Conservation (phyloP, 2,888 invertebrate genomes). For the Dasypolia templi region DNA sequence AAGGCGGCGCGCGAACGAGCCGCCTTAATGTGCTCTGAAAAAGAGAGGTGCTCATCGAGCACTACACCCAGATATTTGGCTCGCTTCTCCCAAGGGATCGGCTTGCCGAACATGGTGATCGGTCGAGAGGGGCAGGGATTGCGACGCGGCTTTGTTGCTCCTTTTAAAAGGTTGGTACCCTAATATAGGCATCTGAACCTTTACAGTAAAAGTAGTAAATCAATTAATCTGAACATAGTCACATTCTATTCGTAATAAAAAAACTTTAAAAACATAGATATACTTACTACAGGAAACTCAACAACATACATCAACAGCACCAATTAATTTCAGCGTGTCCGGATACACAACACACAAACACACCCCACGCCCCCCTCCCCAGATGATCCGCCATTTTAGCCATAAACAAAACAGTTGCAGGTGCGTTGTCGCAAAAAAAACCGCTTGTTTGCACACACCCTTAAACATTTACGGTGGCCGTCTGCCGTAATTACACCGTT, state of each 20-base stretch:
- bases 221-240: neutral
- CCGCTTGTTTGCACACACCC: conserved; percentile 48
- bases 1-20: too few species aligned
- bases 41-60: too few species aligned
- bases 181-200: neutral
- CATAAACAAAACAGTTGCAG: conserved; percentile 60
- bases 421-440: conserved; percentile 60
- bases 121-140: too few species aligned
- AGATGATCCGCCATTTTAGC: conserved; percentile 49
- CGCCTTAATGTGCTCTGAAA: too few species aligned
- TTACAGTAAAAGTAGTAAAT: neutral
- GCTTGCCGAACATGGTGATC: too few species aligned
- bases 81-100: too few species aligned
- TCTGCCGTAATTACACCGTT: conserved; percentile 79
- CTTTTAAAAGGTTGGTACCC: neutral
- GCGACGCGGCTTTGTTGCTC: too few species aligned
- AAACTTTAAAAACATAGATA: neutral
- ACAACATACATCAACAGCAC: conserved; percentile 23
- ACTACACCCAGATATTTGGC: too few species aligned
- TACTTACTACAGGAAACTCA: neutral
- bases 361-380: neutral
- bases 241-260: neutral
- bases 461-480: conserved; percentile 63
- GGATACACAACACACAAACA: conserved; percentile 29
- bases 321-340: conserved; percentile 17